These are phyloP conservation scores for Pomatorhinus ruficollis DNA, from an alignment of 2,113 vertebrate genomes.

Conservation along the genomic window DNA sequence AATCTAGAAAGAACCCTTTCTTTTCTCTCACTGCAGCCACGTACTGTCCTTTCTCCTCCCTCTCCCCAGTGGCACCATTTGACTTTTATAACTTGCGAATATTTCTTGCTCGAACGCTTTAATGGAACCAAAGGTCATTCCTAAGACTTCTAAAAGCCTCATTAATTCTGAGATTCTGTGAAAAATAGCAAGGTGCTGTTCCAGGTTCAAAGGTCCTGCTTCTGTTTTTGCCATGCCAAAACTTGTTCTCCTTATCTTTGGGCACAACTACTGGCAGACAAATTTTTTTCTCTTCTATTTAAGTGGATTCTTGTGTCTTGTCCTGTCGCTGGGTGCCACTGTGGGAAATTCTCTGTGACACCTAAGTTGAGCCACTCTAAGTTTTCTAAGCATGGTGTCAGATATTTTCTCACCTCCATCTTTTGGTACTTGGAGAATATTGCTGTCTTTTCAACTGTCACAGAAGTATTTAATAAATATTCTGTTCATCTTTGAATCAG, in stretches of 20 bases:
- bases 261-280: background rate
- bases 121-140: background rate
- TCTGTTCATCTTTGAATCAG: background rate
- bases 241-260: background rate
- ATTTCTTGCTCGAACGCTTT: background rate
- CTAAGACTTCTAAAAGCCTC: background rate
- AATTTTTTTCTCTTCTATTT: background rate
- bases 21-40: background rate
- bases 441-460: background rate
- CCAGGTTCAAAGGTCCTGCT: background rate
- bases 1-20: background rate
- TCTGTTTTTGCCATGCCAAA: background rate
- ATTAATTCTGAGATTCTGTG: background rate
- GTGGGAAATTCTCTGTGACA: background rate
- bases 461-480: background rate
- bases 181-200: background rate
- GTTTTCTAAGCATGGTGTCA: background rate
- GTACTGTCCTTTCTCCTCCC: background rate
- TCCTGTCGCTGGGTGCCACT: background rate
- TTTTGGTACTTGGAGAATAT: background rate
- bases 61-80: background rate
- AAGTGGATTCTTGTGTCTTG: background rate
- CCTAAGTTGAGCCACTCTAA: background rate
- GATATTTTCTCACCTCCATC: background rate
- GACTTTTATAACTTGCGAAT: background rate